Evolutionary conservation across 2,888 invertebrate genomes (phyloP).

Genomic region (Idaea dimidiata): DNA sequence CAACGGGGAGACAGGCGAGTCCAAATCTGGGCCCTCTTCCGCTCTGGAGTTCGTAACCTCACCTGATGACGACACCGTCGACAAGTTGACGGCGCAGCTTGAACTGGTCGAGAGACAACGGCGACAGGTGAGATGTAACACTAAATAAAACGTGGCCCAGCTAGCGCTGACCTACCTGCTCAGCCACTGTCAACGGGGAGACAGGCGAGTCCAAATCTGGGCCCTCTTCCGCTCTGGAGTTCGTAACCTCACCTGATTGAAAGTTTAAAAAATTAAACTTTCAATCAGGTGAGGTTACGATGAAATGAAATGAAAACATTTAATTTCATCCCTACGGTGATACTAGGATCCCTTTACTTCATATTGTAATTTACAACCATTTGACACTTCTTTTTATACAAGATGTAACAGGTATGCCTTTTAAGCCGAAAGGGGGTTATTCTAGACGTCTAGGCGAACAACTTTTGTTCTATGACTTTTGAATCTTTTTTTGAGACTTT

Average conservation of each 20-base stretch:
- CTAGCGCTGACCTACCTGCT: conserved; percentile 39
- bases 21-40: conserved; percentile 46
- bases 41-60: conserved; percentile 72
- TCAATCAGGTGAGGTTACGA: too few species aligned
- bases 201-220: conserved; percentile 38
- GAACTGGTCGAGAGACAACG: conserved; percentile 70
- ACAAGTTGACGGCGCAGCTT: conserved; percentile 68
- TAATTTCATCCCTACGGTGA: too few species aligned
- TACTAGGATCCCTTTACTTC: too few species aligned
- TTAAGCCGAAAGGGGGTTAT: too few species aligned
- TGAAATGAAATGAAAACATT: too few species aligned
- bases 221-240: conserved; percentile 64
- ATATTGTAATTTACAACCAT: too few species aligned
- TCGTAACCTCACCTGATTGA: conserved; percentile 72
- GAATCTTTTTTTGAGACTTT: too few species aligned
- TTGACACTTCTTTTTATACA: too few species aligned
- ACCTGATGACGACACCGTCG: conserved; percentile 70
- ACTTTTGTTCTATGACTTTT: too few species aligned
- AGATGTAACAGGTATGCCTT: too few species aligned
- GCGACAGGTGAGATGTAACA: conserved; percentile 63
- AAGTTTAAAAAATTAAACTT: too few species aligned
- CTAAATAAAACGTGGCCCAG: conserved; percentile 51
- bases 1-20: conserved; percentile 40
- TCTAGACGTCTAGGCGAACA: too few species aligned
- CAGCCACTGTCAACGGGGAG: conserved; percentile 33